These are phyloP conservation scores for Lynx canadensis DNA, from an alignment of 2,113 vertebrate genomes.

Conservation along the genomic window DNA sequence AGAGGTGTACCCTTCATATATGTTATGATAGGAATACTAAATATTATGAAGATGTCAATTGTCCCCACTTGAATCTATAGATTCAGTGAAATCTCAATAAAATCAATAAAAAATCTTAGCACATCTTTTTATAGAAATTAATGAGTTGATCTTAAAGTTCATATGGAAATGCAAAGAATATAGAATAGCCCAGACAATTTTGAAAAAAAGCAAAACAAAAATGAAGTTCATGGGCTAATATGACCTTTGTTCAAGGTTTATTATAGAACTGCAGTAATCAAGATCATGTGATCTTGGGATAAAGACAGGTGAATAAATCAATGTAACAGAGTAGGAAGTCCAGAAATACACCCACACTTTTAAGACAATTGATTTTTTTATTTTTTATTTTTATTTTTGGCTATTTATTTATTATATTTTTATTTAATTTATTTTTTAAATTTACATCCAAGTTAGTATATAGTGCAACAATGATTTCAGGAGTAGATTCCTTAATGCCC, in stretches of 20 bases:
- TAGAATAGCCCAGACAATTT: neutral
- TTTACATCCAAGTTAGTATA: too few relatives aligned
- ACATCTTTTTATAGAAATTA: neutral
- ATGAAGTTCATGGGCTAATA: neutral
- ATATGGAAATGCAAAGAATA: neutral
- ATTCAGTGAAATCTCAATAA: neutral
- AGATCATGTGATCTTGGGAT: neutral
- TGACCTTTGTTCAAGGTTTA: neutral
- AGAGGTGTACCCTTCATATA: neutral
- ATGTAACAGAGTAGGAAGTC: neutral
- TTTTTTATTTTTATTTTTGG: too few relatives aligned
- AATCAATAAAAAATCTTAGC: neutral
- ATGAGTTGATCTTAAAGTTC: neutral
- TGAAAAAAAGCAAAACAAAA: neutral
- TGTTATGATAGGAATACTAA: neutral
- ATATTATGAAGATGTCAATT: neutral
- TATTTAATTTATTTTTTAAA: too few relatives aligned
- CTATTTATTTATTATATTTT: too few relatives aligned
- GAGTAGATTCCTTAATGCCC: too few relatives aligned
- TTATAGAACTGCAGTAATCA: neutral
- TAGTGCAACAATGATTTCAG: too few relatives aligned
- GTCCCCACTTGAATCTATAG: neutral
- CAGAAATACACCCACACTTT: neutral
- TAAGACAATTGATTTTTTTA: neutral
- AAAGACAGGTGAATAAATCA: neutral